Base-by-base conservation (phyloP, 2,888 invertebrate genomes). In the Stratiomys singularior region DNA sequence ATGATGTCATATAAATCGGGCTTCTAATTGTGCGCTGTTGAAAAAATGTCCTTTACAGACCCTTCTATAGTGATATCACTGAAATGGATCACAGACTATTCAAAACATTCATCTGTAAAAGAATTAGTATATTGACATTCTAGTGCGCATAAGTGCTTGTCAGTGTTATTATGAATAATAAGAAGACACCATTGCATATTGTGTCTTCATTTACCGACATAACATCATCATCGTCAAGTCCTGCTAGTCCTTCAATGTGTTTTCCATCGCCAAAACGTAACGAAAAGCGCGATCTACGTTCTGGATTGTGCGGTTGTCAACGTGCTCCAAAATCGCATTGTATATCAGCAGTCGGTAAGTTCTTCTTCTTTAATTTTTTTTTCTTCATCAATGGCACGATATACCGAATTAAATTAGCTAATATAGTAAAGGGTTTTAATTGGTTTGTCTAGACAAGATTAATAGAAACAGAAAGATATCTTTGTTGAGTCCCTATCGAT, bases 251-350 rank as follows among this genome's bases (percentile, higher is more conserved):
- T 64, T 82, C 83, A 80, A 81, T 83, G 80, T 83, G 83, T 81
- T 83, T 83, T 81, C 82, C 82, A 76, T 81, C 84, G 74, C 79
- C 82, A 23, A 84, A 84, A 79, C 82, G 81, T 72, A 79, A 76
- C 58, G 76, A 79, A 78, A 79, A 80, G 72, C 83, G 84, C 56
- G 84, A 85, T 77, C 81, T 82, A 72, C 83, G 83, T 77, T 81
- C 83, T 66, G 82, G 84, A 47, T 81, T 87, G 69, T 87, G 87
- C 78, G 87, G 87, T 60, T 87, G 87, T 81, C 86, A 86, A 64
- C 83, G 84, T 79, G 87, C 87, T 30, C 87, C 87, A 78, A 87
- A 86, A 82, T 87, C 87, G 80, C 86, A 87, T 82, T 87, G 87
- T 83, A 85, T 87, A 83, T 87, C 87, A 81, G 87, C 87, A 81